Conservation (phyloP, 2,113 vertebrate genomes). For the Melanerpes aurifrons region DNA sequence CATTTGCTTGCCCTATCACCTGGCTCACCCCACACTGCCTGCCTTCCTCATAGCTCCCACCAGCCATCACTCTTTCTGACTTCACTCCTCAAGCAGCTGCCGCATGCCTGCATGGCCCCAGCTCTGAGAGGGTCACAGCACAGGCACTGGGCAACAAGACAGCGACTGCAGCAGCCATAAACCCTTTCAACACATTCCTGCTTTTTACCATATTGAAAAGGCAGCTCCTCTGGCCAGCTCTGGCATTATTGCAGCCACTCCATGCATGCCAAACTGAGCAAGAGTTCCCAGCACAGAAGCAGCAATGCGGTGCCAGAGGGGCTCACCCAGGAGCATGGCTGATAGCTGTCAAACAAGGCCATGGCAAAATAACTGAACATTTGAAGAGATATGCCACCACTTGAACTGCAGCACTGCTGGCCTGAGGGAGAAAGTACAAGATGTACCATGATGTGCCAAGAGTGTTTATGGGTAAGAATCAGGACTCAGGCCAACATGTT, state of each 20-base stretch:
- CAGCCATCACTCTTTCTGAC: not conserved
- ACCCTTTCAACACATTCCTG: not conserved
- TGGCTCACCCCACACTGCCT: accelerated
- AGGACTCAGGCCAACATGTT: too few species aligned
- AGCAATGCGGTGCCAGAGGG: accelerated
- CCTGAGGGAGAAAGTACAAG: not conserved
- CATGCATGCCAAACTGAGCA: accelerated
- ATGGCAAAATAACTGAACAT: not conserved
- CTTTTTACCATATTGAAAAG: accelerated
- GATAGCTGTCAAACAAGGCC: not conserved
- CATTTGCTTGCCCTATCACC: accelerated
- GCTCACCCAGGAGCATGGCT: not conserved
- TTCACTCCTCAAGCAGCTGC: accelerated
- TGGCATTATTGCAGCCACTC: accelerated
- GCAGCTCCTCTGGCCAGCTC: not conserved
- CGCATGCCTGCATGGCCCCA: accelerated
- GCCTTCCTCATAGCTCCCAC: not conserved
- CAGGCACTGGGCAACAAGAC: not conserved
- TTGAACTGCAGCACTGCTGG: not conserved
- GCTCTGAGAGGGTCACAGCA: accelerated
- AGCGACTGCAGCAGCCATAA: not conserved
- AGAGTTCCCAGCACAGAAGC: accelerated
- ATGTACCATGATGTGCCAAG: too few species aligned
- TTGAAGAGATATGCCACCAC: not conserved
- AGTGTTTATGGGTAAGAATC: too few species aligned